Conservation (phyloP, 2,797 vertebrate genomes). For the Melanotaenia parkinsoni region DNA sequence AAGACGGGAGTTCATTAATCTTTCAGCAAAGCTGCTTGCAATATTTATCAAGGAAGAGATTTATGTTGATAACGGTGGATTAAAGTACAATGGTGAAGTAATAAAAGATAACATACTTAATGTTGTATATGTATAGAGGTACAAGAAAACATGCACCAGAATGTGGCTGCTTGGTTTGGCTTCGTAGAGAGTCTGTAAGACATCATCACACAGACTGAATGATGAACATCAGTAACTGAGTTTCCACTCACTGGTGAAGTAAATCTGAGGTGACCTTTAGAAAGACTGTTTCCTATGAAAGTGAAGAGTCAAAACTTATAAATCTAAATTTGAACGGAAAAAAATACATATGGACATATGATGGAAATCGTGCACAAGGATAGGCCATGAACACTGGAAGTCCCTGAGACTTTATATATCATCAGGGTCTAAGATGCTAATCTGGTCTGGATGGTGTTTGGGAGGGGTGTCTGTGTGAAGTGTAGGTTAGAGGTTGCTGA, state of each 20-base stretch:
- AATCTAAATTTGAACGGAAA: too few species aligned
- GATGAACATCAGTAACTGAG: neutral
- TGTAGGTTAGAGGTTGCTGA: too few species aligned
- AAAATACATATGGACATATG: too few species aligned
- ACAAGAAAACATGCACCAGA: conserved; percentile 12
- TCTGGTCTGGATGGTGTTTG: too few species aligned
- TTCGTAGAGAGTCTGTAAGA: neutral
- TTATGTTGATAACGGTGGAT: conserved; percentile 52
- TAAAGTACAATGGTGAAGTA: conserved; percentile 23
- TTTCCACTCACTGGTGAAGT: neutral
- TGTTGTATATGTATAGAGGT: conserved; percentile 27
- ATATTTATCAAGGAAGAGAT: conserved; percentile 73
- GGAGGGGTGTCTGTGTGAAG: too few species aligned
- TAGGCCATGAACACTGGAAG: too few species aligned
- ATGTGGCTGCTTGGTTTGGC: neutral
- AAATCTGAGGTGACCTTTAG: neutral
- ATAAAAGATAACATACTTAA: conserved; percentile 50
- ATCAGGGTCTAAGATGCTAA: too few species aligned
- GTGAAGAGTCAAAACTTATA: too few species aligned
- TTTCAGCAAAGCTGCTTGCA: conserved; percentile 64
- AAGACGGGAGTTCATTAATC: conserved; percentile 61
- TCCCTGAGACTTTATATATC: too few species aligned
- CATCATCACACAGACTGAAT: neutral
- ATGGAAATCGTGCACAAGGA: too few species aligned
- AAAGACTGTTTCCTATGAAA: neutral